Conservation (phyloP, 2,888 invertebrate genomes). For the Brenthis hecate region DNA sequence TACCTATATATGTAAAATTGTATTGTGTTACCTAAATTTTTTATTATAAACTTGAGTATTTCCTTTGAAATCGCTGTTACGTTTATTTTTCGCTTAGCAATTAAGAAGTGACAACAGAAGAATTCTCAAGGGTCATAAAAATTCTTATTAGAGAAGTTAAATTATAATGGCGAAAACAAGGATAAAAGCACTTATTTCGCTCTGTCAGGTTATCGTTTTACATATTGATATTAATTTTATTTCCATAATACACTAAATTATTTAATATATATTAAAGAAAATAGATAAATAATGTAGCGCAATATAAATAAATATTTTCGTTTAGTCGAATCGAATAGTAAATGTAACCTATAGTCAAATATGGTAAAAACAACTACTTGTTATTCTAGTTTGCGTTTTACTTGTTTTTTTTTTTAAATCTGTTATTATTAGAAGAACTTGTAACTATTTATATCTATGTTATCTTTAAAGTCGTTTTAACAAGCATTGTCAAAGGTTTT, state of each 20-base stretch:
- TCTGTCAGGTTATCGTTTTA: not conserved
- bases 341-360: no score
- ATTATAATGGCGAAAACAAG: slow-evolving; percentile 1
- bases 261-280: no score
- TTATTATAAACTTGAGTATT: not conserved
- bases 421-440: no score
- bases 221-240: not conserved
- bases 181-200: not conserved
- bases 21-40: not conserved
- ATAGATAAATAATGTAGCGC: no score
- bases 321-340: no score
- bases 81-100: slow-evolving; percentile 17
- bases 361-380: no score
- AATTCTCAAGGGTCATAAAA: slow-evolving; percentile 15
- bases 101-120: slow-evolving; percentile 18
- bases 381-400: no score
- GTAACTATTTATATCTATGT: no score
- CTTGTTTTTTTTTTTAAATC: no score
- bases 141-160: slow-evolving; percentile 6
- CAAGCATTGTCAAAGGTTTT: no score
- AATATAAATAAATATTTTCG: no score
- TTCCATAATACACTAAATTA: not conserved
- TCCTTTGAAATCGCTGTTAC: slow-evolving; percentile 5
- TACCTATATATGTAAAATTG: not conserved
- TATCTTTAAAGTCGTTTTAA: no score